Evolutionary conservation across 2,888 invertebrate species (phyloP), one percentile per base, ranked within the genome.

Genomic region (Apodemia duryi): DNA sequence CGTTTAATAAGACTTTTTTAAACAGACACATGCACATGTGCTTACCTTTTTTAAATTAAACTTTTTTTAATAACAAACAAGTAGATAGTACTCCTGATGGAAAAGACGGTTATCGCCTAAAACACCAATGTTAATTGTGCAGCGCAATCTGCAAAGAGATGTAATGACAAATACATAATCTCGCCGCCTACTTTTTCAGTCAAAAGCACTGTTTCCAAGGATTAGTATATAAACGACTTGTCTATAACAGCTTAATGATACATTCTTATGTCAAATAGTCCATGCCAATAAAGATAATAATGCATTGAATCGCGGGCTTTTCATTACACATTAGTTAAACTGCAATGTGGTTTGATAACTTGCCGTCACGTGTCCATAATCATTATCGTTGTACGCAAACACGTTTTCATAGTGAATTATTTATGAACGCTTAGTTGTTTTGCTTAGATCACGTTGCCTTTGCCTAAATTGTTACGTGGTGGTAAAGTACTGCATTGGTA

Each of bases 341-440:
- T 64, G 38, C 64, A 67, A 63, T 67, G 35, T 57, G 62, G 65
- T 65, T 67, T 68, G 69, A 67, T 67, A 68, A 63, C 49, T 62
- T 41, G 51, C 62, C 62, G 57, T 69, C 68, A 70, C 77, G 77
- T 78, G 74, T 75, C 71, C 61, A 70, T 75, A 75, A 79, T 81
- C 79, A 81, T 81, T 78, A 79, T 70, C 79, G 73, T 73, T 66
- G 71, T 70, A 68, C 68, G 69, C 69, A 66, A 70, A 75, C 68
- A 69, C 62, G 64, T 69, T 70, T 66, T 67, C 67, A 70, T 72
- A 66, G 70, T 67, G 66, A 72, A 72, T 73, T 70, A 65, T 65
- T 38, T 52, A 62, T 49, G 64, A 61, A 61, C 61, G 65, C 28
- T 70, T 35, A 67, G 63, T 65, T 62, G 65, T 67, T 65, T 61